Conservation (phyloP, 2,888 invertebrate genomes). For the Ceriagrion tenellum region DNA sequence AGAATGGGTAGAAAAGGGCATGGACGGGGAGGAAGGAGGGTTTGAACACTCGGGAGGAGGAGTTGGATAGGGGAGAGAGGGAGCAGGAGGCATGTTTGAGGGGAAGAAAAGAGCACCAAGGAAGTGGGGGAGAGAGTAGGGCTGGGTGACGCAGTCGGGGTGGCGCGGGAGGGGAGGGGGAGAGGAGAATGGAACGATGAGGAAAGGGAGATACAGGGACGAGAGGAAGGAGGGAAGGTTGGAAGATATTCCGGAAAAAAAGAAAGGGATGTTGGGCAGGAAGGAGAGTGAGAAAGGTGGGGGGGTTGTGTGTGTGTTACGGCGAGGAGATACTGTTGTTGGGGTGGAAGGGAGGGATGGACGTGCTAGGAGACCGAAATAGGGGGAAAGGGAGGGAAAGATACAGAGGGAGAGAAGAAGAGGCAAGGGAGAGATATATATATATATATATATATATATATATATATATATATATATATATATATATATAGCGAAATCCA, state of each 20-base stretch:
- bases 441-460: too few species aligned
- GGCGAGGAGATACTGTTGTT: neutral
- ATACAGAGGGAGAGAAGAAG: too few species aligned
- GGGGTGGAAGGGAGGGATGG: neutral
- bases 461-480: too few species aligned
- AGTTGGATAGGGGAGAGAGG: neutral
- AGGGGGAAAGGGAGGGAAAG: neutral
- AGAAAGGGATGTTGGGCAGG: neutral
- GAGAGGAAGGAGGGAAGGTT: neutral
- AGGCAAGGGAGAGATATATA: too few species aligned
- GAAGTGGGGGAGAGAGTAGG: neutral
- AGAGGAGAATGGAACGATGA: neutral
- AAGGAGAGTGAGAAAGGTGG: neutral
- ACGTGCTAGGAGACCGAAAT: neutral
- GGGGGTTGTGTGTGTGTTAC: neutral
- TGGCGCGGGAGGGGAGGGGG: too few species aligned
- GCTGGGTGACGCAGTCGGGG: neutral
- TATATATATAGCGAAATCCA: too few species aligned
- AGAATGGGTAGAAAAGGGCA: neutral
- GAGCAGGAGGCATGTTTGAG: neutral
- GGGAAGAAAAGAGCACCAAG: neutral
- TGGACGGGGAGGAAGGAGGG: neutral
- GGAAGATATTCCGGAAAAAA: slow-evolving; percentile 16
- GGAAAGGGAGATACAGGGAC: neutral
- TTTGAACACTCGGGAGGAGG: neutral